phyloP scores from a whole-genome alignment of 64 coral and sea anemone species.

The Montipora capricornis region DNA sequence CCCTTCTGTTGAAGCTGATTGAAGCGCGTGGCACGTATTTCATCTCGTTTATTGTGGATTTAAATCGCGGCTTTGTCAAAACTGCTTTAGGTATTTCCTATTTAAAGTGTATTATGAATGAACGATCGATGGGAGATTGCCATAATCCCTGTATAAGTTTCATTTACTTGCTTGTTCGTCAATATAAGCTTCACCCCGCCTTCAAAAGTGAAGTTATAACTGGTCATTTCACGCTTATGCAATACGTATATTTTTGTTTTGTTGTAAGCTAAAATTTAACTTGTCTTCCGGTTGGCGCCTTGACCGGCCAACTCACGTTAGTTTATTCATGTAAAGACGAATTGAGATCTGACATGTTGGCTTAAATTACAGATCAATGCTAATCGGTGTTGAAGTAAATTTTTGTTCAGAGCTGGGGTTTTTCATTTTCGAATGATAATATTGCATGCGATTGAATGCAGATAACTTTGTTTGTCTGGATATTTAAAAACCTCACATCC shows the following conservation, averaged over 20 bases:
- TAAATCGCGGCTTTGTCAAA: background rate
- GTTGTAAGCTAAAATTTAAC: background rate
- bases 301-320: background rate
- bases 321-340: background rate
- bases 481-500: background rate
- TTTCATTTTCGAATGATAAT: background rate
- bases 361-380: background rate
- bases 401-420: background rate
- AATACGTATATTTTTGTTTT: background rate
- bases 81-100: constrained; percentile 14
- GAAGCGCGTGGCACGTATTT: background rate
- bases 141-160: constrained; percentile 11
- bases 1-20: background rate
- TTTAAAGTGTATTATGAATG: background rate
- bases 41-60: background rate
- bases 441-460: background rate
- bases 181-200: background rate
- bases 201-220: background rate
- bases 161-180: background rate
- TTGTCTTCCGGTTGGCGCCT: background rate
- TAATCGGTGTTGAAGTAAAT: constrained; percentile 18
- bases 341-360: background rate
- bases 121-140: background rate
- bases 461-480: background rate
- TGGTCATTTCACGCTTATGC: background rate